A percentile compares a stretch with the other conserved stretches of the same genome.
These are phyloP conservation scores for Baryphthengus martii DNA, from an alignment of 2,113 vertebrate genomes.

Conservation along the genomic window DNA sequence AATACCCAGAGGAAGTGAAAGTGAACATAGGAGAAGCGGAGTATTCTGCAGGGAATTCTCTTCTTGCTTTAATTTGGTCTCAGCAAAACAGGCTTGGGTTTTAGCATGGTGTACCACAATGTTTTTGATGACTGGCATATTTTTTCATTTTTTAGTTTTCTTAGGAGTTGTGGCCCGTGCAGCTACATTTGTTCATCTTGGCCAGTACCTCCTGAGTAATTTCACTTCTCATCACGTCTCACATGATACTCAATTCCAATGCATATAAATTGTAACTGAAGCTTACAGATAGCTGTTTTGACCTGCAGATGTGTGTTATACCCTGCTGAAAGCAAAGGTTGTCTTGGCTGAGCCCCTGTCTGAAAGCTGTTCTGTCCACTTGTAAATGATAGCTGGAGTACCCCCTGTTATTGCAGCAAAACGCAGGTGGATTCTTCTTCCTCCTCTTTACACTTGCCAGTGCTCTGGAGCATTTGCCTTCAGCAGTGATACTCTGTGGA, in stretches of 20 bases:
- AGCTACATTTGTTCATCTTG: background rate
- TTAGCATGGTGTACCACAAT: background rate
- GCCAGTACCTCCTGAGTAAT: background rate
- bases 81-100: background rate
- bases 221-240: background rate
- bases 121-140: background rate
- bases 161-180: background rate
- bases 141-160: background rate
- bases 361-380: background rate
- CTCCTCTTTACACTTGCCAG: background rate
- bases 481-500: background rate
- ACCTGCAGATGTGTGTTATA: background rate
- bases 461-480: background rate
- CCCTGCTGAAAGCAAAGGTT: background rate
- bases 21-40: background rate
- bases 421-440: background rate
- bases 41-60: background rate
- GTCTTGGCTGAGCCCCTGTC: background rate
- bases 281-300: background rate
- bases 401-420: background rate
- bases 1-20: constrained; percentile 5
- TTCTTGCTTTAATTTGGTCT: background rate
- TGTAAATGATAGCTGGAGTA: background rate
- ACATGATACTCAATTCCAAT: rapidly evolving
- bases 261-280: background rate